A percentile compares a stretch with the other conserved stretches of the same genome.
These are phyloP conservation scores for Rambutsinella grinnellia DNA, from an alignment of 2,888 invertebrate species.

Conservation along the genomic window DNA sequence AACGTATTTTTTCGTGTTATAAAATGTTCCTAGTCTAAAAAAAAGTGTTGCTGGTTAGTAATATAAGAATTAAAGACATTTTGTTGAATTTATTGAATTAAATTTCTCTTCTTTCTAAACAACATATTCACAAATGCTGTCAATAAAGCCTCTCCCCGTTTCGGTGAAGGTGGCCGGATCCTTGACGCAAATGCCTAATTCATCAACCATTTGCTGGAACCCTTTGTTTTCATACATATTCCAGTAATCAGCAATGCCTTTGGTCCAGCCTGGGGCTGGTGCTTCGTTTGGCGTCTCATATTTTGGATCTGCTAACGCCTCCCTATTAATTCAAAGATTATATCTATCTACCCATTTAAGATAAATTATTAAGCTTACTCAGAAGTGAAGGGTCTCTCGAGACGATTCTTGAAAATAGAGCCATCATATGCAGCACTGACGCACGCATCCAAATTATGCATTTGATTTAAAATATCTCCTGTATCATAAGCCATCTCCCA, in stretches of 20 bases:
- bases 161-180: too few relatives aligned
- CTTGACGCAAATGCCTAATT: conserved; percentile 23
- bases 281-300: background rate
- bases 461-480: conserved; percentile 44
- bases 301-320: background rate
- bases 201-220: conserved; percentile 12
- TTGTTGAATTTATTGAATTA: too few relatives aligned
- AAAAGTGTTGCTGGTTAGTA: too few relatives aligned
- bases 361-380: conserved; percentile 3
- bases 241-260: conserved; percentile 48
- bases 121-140: too few relatives aligned
- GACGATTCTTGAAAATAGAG: conserved; percentile 31
- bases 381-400: conserved; percentile 50
- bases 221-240: conserved; percentile 34
- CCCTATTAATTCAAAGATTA: conserved; percentile 24
- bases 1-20: too few relatives aligned
- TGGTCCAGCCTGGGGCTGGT: conserved; percentile 31
- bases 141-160: too few relatives aligned
- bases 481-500: conserved; percentile 57
- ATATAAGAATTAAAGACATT: too few relatives aligned
- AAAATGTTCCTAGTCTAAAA: too few relatives aligned
- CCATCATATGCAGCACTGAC: conserved; percentile 37
- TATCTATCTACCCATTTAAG: too few relatives aligned
- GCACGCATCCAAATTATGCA: conserved; percentile 61
- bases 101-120: too few relatives aligned